Percentiles rank a stretch among this genome's conserved stretches.
These are phyloP conservation scores for Nasonia vitripennis DNA, from an alignment of 1,140 invertebrate species.

Conservation along the genomic window DNA sequence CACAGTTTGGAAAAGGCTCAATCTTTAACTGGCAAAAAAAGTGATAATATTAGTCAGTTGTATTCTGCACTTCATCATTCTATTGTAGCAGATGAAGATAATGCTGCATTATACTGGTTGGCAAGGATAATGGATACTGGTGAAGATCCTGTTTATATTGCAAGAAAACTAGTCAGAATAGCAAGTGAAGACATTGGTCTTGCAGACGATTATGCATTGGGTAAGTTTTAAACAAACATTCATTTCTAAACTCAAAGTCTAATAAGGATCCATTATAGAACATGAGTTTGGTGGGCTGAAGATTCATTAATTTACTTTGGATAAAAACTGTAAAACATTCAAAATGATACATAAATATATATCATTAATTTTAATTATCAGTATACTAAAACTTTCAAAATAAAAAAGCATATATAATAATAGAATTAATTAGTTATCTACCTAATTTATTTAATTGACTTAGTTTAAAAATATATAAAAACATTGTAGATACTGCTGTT, in stretches of 20 bases:
- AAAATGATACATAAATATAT: no score
- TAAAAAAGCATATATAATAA: no score
- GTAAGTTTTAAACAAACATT: slow-evolving; percentile 55
- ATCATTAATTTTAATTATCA: no score
- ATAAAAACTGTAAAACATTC: no score
- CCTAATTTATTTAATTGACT: no score
- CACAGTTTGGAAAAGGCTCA: slow-evolving; percentile 78
- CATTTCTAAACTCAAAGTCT: neutral
- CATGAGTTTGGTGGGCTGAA: no score
- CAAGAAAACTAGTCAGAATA: slow-evolving; percentile 82
- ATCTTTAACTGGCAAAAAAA: slow-evolving; percentile 83
- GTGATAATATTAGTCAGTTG: slow-evolving; percentile 81
- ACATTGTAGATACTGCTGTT: slow-evolving; percentile 76
- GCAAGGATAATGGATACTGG: slow-evolving; percentile 86
- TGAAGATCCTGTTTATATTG: slow-evolving; percentile 87
- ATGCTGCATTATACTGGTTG: slow-evolving; percentile 88
- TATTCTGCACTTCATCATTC: slow-evolving; percentile 87
- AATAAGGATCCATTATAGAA: no score
- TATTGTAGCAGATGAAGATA: slow-evolving; percentile 84
- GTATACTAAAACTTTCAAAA: no score
- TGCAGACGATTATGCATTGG: slow-evolving; percentile 75
- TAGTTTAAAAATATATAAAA: neutral
- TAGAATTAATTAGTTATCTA: neutral
- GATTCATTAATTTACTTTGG: no score
- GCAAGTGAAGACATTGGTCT: slow-evolving; percentile 83